Base-by-base conservation (phyloP, 2,113 vertebrate genomes). In the Telmatochromis sp. region DNA sequence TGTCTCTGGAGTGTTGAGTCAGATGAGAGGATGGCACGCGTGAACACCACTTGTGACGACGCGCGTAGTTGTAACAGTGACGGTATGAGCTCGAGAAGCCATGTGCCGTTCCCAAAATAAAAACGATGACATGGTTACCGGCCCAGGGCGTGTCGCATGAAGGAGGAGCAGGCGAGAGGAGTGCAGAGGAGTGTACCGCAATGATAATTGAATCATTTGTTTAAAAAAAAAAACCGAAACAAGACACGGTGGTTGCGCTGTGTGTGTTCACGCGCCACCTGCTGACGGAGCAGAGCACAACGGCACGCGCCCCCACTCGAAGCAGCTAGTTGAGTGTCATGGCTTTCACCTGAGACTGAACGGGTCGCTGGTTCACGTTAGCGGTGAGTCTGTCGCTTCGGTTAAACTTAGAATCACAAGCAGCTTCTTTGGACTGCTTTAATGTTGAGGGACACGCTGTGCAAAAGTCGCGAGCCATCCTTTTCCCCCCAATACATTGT, bases 81-180 rank as follows among this genome's bases (percentile, higher is more conserved):
- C 1, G 47, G 60, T 82, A 81, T 50, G 83, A 58, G 87, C 60
- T 92, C 85, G 65, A 80, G 26, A 17, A 91, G 92, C 95, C 96
- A 96, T 95, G 96, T 95, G 96, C 92, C 85, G 53, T 85, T 60
- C 94, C 94, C 93, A 96, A 95, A 96, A 96, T 95, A 95, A 94
- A 93, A 83, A 87, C 58, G 65, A 11, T 87, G 92, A 90, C 94
- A 85, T 53, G 35, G 47, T 58, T 87, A 58, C 82, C 54, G 53
- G 31, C 12, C 15, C 51, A 88, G 93, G 95, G 95, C 91, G 95
- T 89, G 95, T 90, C 93, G 6, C 55, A 6, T 42, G 28, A 60
- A 87, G 73, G 23, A 85, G 81, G 7, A 68, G 75, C 10, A 14
- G 60, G n/a, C 7, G 40, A 33, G 33, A 31, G 65, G 13, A 7